Conservation (phyloP, 2,797 vertebrate genomes). For the Anguilla obscura region DNA sequence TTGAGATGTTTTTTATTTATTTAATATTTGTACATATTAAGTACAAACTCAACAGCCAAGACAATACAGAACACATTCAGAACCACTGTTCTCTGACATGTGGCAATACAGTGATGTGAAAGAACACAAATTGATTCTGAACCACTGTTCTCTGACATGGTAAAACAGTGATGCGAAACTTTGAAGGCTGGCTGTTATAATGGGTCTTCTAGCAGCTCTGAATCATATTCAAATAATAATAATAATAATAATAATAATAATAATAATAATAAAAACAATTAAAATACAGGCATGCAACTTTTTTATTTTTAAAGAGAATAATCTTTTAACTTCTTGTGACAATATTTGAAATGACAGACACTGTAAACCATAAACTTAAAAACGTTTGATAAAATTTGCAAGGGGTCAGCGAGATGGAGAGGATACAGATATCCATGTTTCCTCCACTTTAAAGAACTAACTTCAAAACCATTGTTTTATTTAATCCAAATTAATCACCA, state of each 20-base stretch:
- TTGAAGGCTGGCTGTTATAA: slow-evolving; percentile 70
- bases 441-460: slow-evolving; percentile 37
- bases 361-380: slow-evolving; percentile 81
- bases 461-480: slow-evolving; percentile 34
- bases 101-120: slow-evolving; percentile 5
- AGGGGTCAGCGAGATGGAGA: slow-evolving; percentile 78
- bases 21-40: slow-evolving; percentile 99
- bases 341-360: slow-evolving; percentile 49
- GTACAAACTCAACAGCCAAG: slow-evolving; percentile 97
- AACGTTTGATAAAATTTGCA: slow-evolving; percentile 81
- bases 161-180: slow-evolving; percentile 44
- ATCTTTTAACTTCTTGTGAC: slow-evolving; percentile 47
- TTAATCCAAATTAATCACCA: slow-evolving; percentile 38
- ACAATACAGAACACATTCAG: slow-evolving; percentile 79
- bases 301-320: slow-evolving; percentile 45
- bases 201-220: slow-evolving; percentile 80
- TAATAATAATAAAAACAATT: slow-evolving; percentile 75
- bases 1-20: slow-evolving; percentile 82
- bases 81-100: not conserved
- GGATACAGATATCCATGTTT: slow-evolving; percentile 49
- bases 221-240: slow-evolving; percentile 77
- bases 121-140: slow-evolving; percentile 44
- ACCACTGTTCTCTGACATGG: not conserved
- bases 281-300: slow-evolving; percentile 50
- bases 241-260: slow-evolving; percentile 70